These are phyloP conservation scores for Mesoclemmys tuberculata DNA, from an alignment of 2,113 vertebrate genomes.

Conservation along the genomic window DNA sequence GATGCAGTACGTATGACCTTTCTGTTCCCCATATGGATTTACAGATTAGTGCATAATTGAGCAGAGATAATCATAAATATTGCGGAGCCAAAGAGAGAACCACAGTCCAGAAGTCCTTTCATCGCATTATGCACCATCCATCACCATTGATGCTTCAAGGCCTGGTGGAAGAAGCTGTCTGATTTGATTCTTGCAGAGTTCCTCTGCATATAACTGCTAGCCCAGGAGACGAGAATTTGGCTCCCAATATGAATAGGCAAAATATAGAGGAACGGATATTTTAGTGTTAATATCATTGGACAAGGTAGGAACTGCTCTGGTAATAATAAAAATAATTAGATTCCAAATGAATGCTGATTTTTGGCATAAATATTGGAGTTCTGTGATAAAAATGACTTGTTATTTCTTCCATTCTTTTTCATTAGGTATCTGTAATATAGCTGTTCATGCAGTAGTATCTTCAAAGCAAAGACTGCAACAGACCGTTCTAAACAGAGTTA, in stretches of 20 bases:
- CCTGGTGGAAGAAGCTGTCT: background rate
- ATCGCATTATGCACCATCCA: background rate
- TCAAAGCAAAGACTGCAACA: background rate
- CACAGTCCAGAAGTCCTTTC: background rate
- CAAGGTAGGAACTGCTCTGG: background rate
- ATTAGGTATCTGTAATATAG: background rate
- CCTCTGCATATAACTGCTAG: background rate
- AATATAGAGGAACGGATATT: slow-evolving; percentile 8
- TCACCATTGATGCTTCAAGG: background rate
- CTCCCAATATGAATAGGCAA: background rate
- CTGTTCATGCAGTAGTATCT: background rate
- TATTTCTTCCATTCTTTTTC: background rate
- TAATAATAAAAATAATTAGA: background rate
- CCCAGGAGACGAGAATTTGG: background rate
- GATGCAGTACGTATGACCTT: background rate
- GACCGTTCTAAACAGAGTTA: background rate
- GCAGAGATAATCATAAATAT: background rate
- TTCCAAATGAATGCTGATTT: background rate
- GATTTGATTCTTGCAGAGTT: background rate
- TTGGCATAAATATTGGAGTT: background rate
- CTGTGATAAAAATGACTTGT: background rate
- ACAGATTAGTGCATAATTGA: background rate
- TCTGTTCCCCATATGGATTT: background rate
- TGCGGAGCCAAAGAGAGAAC: background rate
- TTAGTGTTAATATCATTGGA: background rate